phyloP scores from a whole-genome alignment of 2,113 vertebrate genomes.

The Prinia subflava region DNA sequence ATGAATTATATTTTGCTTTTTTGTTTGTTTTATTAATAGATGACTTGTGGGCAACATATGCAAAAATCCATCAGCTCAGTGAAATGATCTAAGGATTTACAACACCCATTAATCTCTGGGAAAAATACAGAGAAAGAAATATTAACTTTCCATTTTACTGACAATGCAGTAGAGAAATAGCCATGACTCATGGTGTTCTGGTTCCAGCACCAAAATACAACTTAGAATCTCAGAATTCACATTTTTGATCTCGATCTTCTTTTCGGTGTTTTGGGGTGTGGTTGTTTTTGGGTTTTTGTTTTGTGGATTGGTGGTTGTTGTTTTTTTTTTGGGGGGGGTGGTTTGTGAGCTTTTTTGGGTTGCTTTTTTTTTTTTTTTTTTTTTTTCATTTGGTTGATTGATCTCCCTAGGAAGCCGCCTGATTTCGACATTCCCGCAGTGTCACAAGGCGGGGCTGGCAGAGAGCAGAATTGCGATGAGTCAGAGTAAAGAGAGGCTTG shows the following conservation, averaged over 20 bases:
- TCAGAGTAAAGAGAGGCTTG: background rate
- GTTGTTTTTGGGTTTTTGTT: too few species aligned
- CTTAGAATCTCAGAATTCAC: background rate
- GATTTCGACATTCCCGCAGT: background rate
- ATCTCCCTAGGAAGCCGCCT: background rate
- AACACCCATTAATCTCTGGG: background rate
- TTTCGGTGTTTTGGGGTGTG: fast-evolving
- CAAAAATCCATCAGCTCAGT: background rate
- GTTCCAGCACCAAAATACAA: background rate
- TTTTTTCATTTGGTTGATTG: background rate
- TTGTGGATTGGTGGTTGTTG: background rate
- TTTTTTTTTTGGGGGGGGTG: background rate
- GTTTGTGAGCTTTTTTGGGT: too few species aligned
- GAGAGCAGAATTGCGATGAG: background rate
- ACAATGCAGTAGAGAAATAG: background rate
- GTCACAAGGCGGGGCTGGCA: background rate
- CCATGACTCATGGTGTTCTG: background rate
- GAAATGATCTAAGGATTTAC: background rate
- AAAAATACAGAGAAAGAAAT: background rate
- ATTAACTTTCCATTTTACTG: background rate
- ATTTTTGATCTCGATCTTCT: background rate
- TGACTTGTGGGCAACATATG: background rate
- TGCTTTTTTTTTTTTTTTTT: too few species aligned
- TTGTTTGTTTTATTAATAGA: background rate
- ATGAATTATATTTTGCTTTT: background rate